Evolutionary conservation across 2,888 invertebrate genomes (phyloP).

Genomic region (Labia minor): DNA sequence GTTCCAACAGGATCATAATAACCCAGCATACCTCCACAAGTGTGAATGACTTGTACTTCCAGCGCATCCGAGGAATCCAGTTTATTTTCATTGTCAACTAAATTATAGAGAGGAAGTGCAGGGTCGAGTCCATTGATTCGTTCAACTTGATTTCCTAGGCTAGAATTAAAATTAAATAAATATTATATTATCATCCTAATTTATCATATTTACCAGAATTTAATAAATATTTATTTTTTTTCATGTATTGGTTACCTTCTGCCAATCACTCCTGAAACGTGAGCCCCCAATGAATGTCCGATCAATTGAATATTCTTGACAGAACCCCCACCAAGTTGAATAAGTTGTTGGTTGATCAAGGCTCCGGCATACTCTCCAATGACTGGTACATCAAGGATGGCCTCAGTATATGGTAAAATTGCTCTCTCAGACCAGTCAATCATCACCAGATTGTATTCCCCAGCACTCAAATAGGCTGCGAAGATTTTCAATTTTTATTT

Average conservation of each 20-base stretch:
- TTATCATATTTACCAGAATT: too few relatives aligned
- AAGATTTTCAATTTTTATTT: background rate
- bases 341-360: background rate
- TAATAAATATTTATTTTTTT: too few relatives aligned
- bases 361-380: constrained; percentile 14
- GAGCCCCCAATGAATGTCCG: background rate
- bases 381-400: background rate
- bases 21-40: background rate
- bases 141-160: background rate
- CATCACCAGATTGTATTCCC: constrained; percentile 15
- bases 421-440: constrained; percentile 17
- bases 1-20: background rate
- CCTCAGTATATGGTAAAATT: background rate
- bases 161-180: background rate
- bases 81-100: background rate
- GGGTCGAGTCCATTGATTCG: background rate
- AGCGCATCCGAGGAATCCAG: background rate
- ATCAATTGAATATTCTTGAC: background rate
- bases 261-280: constrained; percentile 16
- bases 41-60: background rate
- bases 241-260: too few relatives aligned
- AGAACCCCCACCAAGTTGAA: background rate
- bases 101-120: background rate
- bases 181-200: too few relatives aligned
- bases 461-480: constrained; percentile 5